Conservation (phyloP, 1,140 invertebrate genomes). For the Pemphigus obesinymphae region DNA sequence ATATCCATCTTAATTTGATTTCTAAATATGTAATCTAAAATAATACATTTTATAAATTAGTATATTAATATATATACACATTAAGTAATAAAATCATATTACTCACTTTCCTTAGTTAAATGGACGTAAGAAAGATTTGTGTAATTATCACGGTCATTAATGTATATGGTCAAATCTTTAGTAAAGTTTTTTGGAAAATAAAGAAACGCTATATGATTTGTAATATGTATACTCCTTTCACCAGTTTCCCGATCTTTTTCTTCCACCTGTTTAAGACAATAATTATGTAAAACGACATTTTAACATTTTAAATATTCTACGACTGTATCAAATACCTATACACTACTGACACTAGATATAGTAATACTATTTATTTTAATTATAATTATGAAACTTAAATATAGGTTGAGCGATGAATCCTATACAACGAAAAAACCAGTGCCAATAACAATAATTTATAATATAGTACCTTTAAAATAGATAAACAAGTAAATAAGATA, state of each 20-base stretch:
- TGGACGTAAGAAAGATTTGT: not conserved
- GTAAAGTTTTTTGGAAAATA: constrained; percentile 32
- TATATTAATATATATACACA: not conserved
- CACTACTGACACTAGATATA: no score
- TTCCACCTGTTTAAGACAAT: not conserved
- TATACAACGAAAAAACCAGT: no score
- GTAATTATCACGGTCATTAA: not conserved
- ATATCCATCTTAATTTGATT: constrained; percentile 1
- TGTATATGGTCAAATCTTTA: not conserved
- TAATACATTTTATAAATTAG: not conserved
- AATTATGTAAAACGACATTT: no score
- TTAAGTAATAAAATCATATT: no score
- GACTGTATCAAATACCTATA: no score
- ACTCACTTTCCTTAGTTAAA: constrained; percentile 14
- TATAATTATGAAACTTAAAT: no score
- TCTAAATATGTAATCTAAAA: constrained; percentile 5
- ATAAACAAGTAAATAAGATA: no score
- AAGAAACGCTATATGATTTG: not conserved
- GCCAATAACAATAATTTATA: no score
- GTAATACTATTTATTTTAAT: no score
- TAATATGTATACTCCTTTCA: not conserved
- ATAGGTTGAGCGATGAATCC: no score
- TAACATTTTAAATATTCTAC: no score
- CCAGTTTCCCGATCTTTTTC: not conserved
- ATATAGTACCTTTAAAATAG: no score